Percentiles rank a stretch among this genome's conserved stretches.
Conservation (phyloP, 2,888 invertebrate genomes). For the Chymomyza procnemis region DNA sequence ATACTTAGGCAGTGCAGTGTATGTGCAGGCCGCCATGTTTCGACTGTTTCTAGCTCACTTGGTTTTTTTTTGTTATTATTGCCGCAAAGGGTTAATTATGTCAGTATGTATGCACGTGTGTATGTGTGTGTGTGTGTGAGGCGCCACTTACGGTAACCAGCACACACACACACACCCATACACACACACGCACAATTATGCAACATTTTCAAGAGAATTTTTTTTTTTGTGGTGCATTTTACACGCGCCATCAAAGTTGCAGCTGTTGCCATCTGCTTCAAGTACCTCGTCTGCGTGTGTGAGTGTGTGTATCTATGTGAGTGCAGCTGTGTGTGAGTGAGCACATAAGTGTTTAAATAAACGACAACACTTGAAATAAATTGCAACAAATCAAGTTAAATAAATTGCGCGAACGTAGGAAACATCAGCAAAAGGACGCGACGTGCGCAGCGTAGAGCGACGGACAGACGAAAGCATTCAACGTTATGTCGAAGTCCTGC, state of each 20-base stretch:
- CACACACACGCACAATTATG: conserved; percentile 36
- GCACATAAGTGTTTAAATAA: conserved; percentile 64
- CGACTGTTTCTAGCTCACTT: no score
- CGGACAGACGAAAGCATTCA: neutral
- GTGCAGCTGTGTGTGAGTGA: conserved; percentile 4
- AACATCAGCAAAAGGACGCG: conserved; percentile 41
- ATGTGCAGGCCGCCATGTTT: no score
- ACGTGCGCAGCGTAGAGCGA: neutral
- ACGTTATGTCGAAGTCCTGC: conserved; percentile 20
- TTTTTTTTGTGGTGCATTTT: conserved; percentile 48
- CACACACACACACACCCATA: neutral
- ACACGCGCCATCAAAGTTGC: neutral
- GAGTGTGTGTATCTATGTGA: neutral
- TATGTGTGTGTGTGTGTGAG: neutral
- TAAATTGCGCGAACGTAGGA: conserved; percentile 65
- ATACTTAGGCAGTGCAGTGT: no score
- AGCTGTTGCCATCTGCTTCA: neutral
- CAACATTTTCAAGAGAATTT: conserved; percentile 40
- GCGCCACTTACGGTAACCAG: conserved; percentile 30
- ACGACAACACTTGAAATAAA: conserved; percentile 72
- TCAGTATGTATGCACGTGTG: neutral
- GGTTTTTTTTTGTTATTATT: conserved; percentile 14
- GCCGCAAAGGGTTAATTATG: conserved; percentile 58
- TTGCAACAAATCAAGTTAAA: conserved; percentile 74
- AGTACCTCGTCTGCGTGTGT: neutral